Percentiles rank a stretch among this genome's conserved stretches.
phyloP scores from a whole-genome alignment of 1,140 invertebrate genomes.

The Epicauta chinensis region DNA sequence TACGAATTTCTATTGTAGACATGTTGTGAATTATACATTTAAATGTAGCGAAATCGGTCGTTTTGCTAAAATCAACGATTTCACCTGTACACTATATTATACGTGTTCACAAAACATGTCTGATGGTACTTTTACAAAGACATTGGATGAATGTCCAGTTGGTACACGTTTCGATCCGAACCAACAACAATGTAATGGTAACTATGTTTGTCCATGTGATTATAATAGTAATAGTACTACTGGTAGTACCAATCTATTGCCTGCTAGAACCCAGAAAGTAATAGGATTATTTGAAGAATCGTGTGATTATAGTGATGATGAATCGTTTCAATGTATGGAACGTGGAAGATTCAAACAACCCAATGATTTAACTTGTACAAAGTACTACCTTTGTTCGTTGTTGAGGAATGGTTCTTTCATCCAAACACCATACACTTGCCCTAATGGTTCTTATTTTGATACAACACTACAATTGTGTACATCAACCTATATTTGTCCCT shows the following conservation, averaged over 20 bases:
- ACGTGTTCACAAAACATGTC: conserved; percentile 3
- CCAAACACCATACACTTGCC: no score
- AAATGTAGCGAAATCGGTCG: conserved; percentile 5
- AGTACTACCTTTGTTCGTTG: no score
- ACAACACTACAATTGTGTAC: no score
- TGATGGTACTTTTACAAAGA: conserved; percentile 17
- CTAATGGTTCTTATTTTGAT: no score
- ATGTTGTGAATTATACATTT: conserved; percentile 1
- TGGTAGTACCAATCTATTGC: no score
- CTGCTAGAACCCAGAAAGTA: no score
- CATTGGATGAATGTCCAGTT: conserved; percentile 2
- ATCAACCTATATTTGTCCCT: no score
- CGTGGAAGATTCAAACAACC: no score
- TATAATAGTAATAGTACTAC: no score
- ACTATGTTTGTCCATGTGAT: no score
- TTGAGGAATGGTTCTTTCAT: no score
- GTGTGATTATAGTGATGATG: background rate
- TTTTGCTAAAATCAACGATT: conserved; percentile 4
- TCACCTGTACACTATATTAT: conserved; percentile 10
- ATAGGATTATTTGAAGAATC: conserved; percentile 5
- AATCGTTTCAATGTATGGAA: background rate
- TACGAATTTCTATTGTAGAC: background rate
- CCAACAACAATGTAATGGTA: background rate
- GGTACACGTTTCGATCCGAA: background rate
- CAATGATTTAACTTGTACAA: no score